Conservation (phyloP, 35 echinoderm and acorn worm species). For the Hemicentrotus pulcherrimus region DNA sequence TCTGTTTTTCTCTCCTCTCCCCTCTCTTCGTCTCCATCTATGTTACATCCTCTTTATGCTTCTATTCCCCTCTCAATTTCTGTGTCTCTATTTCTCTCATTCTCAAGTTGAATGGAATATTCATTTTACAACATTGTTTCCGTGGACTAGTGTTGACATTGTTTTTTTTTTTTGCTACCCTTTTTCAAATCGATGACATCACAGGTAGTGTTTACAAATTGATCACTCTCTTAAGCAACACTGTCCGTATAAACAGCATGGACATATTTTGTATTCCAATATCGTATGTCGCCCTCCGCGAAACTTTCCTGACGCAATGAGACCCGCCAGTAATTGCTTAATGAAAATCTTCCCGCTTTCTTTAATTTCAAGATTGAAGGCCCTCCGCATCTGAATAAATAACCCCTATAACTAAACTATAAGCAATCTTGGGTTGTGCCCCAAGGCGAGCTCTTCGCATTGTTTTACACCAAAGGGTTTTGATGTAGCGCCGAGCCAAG, state of each 20-base stretch:
- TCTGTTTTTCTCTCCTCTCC: not conserved
- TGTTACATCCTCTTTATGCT: too few relatives aligned
- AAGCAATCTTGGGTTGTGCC: not conserved
- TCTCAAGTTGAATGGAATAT: not conserved
- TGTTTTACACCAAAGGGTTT: not conserved
- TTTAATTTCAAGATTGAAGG: constrained; percentile 13
- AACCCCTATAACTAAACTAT: constrained; percentile 1
- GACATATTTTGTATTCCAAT: not conserved
- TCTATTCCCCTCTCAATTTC: too few relatives aligned
- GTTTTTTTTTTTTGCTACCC: not conserved
- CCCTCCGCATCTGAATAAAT: not conserved
- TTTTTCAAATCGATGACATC: not conserved
- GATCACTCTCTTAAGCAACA: not conserved
- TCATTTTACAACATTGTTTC: not conserved
- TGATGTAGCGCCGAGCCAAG: not conserved
- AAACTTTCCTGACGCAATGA: not conserved
- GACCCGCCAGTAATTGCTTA: constrained; percentile 9
- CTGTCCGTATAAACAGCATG: not conserved
- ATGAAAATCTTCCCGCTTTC: constrained; percentile 6
- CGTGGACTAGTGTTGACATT: too few relatives aligned
- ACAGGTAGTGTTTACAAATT: not conserved
- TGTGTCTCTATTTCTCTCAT: too few relatives aligned
- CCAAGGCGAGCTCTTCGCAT: not conserved
- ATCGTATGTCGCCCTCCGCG: not conserved
- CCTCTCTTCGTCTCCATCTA: not conserved